These are phyloP conservation scores for Magallana angulata DNA, from an alignment of 1,140 invertebrate species.

Conservation along the genomic window DNA sequence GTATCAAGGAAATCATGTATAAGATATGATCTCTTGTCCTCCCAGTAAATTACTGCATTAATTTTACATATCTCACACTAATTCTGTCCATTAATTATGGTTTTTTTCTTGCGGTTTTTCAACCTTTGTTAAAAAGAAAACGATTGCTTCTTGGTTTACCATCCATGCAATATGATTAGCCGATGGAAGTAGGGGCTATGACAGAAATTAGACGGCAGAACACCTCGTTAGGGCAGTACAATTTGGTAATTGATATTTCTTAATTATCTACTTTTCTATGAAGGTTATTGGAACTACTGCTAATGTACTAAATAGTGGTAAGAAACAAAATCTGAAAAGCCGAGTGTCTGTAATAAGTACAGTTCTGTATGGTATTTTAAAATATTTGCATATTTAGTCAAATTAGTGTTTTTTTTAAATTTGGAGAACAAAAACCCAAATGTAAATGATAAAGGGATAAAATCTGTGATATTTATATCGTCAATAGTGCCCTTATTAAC, in stretches of 20 bases:
- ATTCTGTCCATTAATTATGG: slow-evolving; percentile 20
- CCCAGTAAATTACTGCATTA: slow-evolving; percentile 11
- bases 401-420: no score
- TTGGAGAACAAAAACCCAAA: no score
- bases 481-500: no score
- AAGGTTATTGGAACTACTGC: background rate
- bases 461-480: no score
- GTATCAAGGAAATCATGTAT: slow-evolving; percentile 24
- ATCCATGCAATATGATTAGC: slow-evolving; percentile 25
- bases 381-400: no score
- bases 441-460: no score
- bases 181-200: background rate
- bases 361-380: no score
- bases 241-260: background rate
- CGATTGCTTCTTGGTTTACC: background rate
- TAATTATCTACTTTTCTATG: background rate
- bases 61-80: slow-evolving; percentile 16
- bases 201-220: background rate
- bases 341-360: no score
- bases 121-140: slow-evolving; percentile 28
- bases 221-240: slow-evolving; percentile 3
- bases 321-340: no score
- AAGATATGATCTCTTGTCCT: background rate
- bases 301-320: background rate
- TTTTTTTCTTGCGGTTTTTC: slow-evolving; percentile 13